A percentile compares a stretch with the other conserved stretches of the same genome.
Evolutionary conservation across 2,113 vertebrate genomes (phyloP).

Genomic region (Canis aureus): DNA sequence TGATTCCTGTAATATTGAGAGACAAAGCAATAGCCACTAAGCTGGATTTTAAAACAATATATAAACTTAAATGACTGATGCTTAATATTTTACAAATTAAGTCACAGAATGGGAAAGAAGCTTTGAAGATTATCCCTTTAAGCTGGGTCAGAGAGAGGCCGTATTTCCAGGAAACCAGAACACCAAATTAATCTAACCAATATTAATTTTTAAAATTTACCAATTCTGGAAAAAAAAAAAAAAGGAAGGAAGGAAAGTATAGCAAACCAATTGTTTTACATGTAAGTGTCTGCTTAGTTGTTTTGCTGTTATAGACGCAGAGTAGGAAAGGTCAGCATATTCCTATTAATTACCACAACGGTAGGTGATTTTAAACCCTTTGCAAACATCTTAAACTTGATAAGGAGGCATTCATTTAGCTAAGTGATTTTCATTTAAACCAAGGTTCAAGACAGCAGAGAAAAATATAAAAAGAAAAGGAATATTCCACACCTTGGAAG

Average conservation of each 20-base stretch:
- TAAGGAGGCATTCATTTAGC: slow-evolving; percentile 39
- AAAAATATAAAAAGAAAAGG: slow-evolving; percentile 8
- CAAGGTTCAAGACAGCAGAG: slow-evolving; percentile 22
- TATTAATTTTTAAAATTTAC: slow-evolving; percentile 47
- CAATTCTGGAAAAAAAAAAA: not conserved
- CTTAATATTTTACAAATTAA: slow-evolving; percentile 66
- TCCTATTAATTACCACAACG: not conserved
- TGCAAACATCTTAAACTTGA: not conserved
- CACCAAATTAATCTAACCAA: slow-evolving; percentile 60
- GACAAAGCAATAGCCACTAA: slow-evolving; percentile 66
- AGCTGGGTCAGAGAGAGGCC: slow-evolving; percentile 44
- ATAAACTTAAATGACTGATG: slow-evolving; percentile 45
- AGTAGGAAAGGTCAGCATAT: not conserved
- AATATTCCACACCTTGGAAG: slow-evolving; percentile 52
- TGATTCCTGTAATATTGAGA: slow-evolving; percentile 53
- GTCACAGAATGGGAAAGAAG: slow-evolving; percentile 54
- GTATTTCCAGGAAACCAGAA: slow-evolving; percentile 34
- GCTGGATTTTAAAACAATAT: slow-evolving; percentile 61
- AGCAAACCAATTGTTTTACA: not conserved
- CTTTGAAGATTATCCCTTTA: slow-evolving; percentile 67
- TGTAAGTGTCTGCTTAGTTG: not conserved
- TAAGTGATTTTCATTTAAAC: slow-evolving; percentile 25
- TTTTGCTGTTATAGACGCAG: not conserved
- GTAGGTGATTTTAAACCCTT: slow-evolving; percentile 43
- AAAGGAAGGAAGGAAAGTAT: not conserved